Evolutionary conservation across 2,797 vertebrate genomes (phyloP), one percentile per base, ranked within the genome.

Genomic region (Sciaenops ocellatus): DNA sequence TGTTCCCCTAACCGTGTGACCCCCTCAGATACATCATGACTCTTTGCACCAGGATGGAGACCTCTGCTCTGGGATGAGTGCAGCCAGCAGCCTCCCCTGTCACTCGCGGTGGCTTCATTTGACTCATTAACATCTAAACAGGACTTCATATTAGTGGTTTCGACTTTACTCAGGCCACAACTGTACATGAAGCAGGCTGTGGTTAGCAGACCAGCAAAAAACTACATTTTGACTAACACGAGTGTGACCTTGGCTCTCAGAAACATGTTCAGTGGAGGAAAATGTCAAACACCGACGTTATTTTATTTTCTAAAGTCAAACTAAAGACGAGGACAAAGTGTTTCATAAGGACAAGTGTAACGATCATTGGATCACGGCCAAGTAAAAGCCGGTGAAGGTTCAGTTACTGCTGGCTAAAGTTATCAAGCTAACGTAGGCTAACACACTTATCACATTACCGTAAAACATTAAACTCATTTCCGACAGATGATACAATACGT

Each of bases 231-330:
- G 7, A 51, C 12, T n/a, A 4, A 24, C 41, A 13, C 3, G 1
- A 73, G 22, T 10, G 64, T 88, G 89, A 85, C 87, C 87, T 90
- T 86, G 79, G 69, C 65, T 67, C 44, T 13, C 9, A 24, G 17
- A 18, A 3, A 11, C 50, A 69, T 4, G 42, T 3, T 17, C 0
- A 3, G 2, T 8, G 16, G 16, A 48, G 4, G 4, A 7, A 9
- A 26, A 18, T 24, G 8, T 50, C 6, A 16, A 15, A 30, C 4
- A 16, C 42, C n/a, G 17, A 1, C 9, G 1, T 3, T 1, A 3
- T 48, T 2, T 3, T 0, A 0, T 11, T 38, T 2, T 3, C 34
- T 34, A 42, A 4, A 17, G 28, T 55, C 16, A 28, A n/a, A 7
- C 24, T 13, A 0, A 11, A 15, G 1, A 24, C 1, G 16, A 52